These are phyloP conservation scores for Chelon labrosus DNA, from an alignment of 2,797 vertebrate genomes.

Conservation along the genomic window DNA sequence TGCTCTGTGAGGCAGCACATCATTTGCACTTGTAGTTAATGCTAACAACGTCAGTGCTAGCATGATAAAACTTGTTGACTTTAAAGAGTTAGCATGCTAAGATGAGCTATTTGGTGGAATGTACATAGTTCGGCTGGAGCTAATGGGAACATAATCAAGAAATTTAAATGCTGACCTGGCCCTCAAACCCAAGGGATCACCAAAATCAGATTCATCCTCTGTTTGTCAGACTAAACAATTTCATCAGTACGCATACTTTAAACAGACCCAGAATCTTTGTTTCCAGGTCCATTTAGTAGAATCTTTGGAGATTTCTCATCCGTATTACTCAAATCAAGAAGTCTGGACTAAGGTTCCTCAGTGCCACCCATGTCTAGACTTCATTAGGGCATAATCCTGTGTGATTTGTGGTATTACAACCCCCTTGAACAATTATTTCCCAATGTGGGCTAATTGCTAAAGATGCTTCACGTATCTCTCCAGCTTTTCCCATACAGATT, in stretches of 20 bases:
- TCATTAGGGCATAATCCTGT: neutral
- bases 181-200: no score
- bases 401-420: constrained; percentile 22
- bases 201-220: no score
- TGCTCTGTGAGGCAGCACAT: neutral
- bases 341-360: constrained; percentile 6
- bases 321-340: neutral
- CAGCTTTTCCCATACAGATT: constrained; percentile 10
- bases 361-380: constrained; percentile 42
- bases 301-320: neutral
- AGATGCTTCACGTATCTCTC: constrained; percentile 19
- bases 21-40: neutral
- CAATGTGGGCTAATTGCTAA: constrained; percentile 1
- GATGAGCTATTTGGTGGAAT: neutral
- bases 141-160: no score
- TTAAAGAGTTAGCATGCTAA: no score
- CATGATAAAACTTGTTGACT: neutral
- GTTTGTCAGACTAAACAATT: neutral
- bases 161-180: no score
- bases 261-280: no score
- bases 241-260: neutral
- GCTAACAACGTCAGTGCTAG: neutral
- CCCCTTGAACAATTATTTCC: constrained; percentile 16
- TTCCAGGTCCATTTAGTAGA: neutral
- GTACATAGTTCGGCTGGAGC: neutral